Evolutionary conservation across 2,797 vertebrate species (phyloP).

Genomic region (Dipus sagitta): DNA sequence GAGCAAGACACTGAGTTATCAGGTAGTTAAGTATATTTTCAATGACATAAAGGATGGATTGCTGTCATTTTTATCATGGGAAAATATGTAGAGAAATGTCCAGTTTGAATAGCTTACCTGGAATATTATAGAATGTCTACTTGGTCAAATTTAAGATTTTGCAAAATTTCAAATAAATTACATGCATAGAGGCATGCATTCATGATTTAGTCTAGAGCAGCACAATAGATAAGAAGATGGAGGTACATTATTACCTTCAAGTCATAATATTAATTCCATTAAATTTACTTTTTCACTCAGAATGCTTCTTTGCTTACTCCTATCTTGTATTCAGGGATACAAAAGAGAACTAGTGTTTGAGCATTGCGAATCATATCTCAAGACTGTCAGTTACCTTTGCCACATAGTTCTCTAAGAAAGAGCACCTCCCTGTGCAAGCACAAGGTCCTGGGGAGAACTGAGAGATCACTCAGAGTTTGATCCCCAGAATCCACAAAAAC

Average conservation of each 20-base stretch:
- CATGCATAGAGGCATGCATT: neutral
- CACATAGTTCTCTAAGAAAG: conserved; percentile 52
- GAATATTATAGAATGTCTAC: conserved; percentile 54
- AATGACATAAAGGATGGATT: conserved; percentile 6
- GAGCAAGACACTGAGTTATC: neutral
- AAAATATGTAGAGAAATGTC: conserved; percentile 32
- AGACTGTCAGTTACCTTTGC: conserved; percentile 39
- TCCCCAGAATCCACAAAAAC: no score
- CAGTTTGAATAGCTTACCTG: conserved; percentile 45
- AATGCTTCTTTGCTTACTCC: conserved; percentile 23
- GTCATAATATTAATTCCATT: conserved; percentile 24
- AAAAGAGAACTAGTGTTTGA: conserved; percentile 38
- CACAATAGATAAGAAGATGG: neutral
- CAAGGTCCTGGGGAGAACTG: no score
- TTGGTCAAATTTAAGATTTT: conserved; percentile 61
- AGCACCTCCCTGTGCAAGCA: no score
- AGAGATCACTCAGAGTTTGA: no score
- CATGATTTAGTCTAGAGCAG: conserved; percentile 27
- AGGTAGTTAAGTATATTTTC: conserved; percentile 26
- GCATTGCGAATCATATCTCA: neutral
- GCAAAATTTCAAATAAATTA: conserved; percentile 31
- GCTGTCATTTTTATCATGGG: conserved; percentile 32
- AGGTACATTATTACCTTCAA: conserved; percentile 56
- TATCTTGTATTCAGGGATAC: neutral
- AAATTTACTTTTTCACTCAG: conserved; percentile 59